Evolutionary conservation across 2,113 vertebrate genomes (phyloP).

Genomic region (Setophaga petechia): DNA sequence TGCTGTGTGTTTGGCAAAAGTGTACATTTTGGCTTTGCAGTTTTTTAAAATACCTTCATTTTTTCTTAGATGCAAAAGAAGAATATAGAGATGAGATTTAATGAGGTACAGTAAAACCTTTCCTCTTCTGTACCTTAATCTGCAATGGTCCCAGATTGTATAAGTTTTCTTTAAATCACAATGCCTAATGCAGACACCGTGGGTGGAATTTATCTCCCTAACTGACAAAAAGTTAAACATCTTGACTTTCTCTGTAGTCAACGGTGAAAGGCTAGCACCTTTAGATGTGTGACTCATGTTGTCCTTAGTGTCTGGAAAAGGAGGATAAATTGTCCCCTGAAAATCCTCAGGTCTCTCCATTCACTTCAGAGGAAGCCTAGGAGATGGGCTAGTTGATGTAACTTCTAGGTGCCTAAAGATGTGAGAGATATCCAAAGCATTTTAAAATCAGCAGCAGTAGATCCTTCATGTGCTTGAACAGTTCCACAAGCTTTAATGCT

Average conservation of each 20-base stretch:
- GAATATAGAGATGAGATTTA: neutral
- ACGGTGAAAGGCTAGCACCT: neutral
- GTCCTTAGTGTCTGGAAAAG: neutral
- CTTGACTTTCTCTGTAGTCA: neutral
- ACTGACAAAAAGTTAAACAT: neutral
- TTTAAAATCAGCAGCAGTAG: neutral
- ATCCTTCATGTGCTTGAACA: neutral
- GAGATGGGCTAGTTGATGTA: neutral
- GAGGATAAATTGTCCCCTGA: neutral
- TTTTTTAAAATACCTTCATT: neutral
- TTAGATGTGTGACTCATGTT: conserved; percentile 31
- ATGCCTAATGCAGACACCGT: neutral
- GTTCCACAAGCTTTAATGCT: neutral
- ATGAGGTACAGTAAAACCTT: neutral
- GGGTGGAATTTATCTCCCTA: conserved; percentile 2
- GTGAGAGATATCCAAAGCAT: neutral
- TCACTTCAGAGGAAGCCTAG: neutral
- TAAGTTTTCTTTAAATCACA: neutral
- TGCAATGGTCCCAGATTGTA: neutral
- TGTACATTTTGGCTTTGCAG: neutral
- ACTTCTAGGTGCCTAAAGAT: neutral
- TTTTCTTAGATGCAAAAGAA: neutral
- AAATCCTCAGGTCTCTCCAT: neutral
- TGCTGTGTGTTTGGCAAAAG: neutral
- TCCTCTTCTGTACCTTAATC: neutral